Conservation (phyloP, 2,888 invertebrate genomes). For the Lepidonotus clava region DNA sequence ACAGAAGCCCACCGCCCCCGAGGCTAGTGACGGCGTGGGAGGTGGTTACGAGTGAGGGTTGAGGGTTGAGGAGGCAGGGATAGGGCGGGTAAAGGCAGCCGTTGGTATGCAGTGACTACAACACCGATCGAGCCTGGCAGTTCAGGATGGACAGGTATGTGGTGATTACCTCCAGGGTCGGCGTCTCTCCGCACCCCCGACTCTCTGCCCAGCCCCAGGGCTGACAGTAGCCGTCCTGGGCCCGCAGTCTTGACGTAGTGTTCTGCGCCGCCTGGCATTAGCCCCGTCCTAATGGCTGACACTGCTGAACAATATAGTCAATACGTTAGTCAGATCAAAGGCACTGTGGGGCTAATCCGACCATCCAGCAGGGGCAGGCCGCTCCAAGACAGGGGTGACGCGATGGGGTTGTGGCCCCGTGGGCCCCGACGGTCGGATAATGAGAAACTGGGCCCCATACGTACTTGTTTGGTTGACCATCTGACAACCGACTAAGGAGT, state of each 20-base stretch:
- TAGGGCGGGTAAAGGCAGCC: neutral
- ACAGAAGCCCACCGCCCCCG: neutral
- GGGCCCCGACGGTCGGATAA: neutral
- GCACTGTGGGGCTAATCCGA: slow-evolving; percentile 29
- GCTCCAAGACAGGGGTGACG: neutral
- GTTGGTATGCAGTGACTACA: neutral
- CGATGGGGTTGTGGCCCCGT: neutral
- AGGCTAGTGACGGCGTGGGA: neutral
- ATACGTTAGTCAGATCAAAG: slow-evolving; percentile 52
- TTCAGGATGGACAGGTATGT: neutral
- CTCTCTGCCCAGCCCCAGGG: neutral
- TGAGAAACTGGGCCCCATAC: neutral
- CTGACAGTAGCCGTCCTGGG: neutral
- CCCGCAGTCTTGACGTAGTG: neutral
- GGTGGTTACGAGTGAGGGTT: neutral
- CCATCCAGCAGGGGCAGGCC: neutral
- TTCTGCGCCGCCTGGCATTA: neutral
- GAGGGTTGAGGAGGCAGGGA: neutral
- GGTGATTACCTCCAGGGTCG: neutral
- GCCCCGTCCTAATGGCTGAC: slow-evolving; percentile 16
- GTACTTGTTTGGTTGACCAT: neutral
- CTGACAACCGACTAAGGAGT: slow-evolving; percentile 18
- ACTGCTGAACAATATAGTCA: slow-evolving; percentile 32
- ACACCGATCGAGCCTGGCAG: neutral
- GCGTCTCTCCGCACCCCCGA: neutral